Percentiles rank a stretch among this genome's conserved stretches.
Evolutionary conservation across 2,888 invertebrate genomes (phyloP).

Genomic region (Eulithis prunata): DNA sequence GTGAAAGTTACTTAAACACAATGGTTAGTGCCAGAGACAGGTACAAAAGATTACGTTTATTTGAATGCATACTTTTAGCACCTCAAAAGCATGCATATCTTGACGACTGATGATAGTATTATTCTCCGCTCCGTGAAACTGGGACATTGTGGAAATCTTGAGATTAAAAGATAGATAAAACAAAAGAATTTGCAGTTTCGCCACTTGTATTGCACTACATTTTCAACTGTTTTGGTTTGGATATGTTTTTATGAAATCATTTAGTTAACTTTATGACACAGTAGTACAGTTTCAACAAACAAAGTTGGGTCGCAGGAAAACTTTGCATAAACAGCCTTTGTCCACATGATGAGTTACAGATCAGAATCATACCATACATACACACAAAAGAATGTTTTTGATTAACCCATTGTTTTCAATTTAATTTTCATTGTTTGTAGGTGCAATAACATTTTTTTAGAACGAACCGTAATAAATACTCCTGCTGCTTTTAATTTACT

Average conservation of each 20-base stretch:
- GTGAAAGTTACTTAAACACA: slow-evolving; percentile 21
- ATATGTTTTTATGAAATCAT: not conserved
- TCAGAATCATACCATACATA: slow-evolving; percentile 22
- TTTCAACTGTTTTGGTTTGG: not conserved
- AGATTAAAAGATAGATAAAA: slow-evolving; percentile 2
- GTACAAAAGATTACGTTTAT: not conserved
- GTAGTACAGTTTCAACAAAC: slow-evolving; percentile 20
- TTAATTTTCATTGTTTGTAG: slow-evolving; percentile 25
- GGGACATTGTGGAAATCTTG: not conserved
- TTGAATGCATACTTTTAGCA: not conserved
- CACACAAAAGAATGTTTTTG: slow-evolving; percentile 43
- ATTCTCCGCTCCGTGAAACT: slow-evolving; percentile 1
- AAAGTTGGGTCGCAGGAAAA: slow-evolving; percentile 32
- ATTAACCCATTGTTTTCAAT: slow-evolving; percentile 45
- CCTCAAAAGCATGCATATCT: not conserved
- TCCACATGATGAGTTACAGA: slow-evolving; percentile 40
- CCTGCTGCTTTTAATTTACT: not conserved
- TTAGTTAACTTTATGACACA: not conserved
- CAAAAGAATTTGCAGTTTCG: not conserved
- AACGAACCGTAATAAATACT: not conserved
- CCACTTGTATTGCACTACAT: not conserved
- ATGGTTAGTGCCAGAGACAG: not conserved
- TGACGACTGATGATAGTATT: not conserved
- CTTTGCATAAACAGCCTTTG: slow-evolving; percentile 46
- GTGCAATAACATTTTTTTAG: not conserved